These are phyloP conservation scores for Bos javanicus DNA, from an alignment of 2,113 vertebrate genomes.

Conservation along the genomic window DNA sequence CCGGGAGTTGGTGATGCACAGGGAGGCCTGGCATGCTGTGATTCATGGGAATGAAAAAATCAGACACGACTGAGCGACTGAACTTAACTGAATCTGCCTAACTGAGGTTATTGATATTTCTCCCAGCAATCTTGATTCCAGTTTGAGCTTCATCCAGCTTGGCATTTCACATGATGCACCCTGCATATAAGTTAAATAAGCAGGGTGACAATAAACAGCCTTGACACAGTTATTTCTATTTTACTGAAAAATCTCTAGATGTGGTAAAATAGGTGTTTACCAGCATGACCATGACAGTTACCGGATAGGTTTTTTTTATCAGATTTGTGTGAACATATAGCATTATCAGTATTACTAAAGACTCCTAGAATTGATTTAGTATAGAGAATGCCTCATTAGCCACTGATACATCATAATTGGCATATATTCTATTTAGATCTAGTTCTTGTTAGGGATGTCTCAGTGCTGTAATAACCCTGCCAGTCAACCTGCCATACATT, in stretches of 20 bases:
- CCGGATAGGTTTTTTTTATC: background rate
- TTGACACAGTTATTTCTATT: background rate
- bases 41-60: no score
- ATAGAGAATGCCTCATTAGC: conserved; percentile 63
- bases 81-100: background rate
- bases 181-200: background rate
- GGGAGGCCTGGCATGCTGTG: no score
- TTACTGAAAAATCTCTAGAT: background rate
- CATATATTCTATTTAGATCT: conserved; percentile 64
- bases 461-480: conserved; percentile 48
- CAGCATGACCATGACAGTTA: background rate
- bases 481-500: conserved; percentile 52
- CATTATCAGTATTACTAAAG: conserved; percentile 40
- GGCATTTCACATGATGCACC: background rate
- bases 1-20: no score
- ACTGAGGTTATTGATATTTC: background rate
- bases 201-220: background rate
- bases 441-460: conserved; percentile 62
- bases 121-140: background rate
- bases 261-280: background rate
- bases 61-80: no score
- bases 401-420: conserved; percentile 69
- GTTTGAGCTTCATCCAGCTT: background rate
- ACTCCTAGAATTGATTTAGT: conserved; percentile 52
- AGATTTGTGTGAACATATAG: conserved; percentile 15